Base-by-base conservation (phyloP, 2,888 invertebrate species). In the Plemyria rubiginata region DNA sequence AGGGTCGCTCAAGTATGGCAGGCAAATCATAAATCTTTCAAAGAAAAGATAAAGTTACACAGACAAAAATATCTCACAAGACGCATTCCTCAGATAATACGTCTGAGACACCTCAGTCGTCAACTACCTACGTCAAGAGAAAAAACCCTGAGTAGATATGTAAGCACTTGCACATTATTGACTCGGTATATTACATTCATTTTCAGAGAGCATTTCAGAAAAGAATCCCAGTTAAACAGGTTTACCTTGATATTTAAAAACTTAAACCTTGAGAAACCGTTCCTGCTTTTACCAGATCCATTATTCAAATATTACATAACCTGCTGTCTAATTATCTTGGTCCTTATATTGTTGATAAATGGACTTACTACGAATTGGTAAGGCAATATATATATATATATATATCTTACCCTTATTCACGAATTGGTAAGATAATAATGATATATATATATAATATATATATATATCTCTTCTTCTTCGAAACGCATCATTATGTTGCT, bases 231-330 rank as follows among this genome's bases (percentile, higher is more conserved):
- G 90, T 94, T 90, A 89, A 92, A 90, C 70, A 77, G 85, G 66
- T 81, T 87, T 50, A 87, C 93, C 94, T 38, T 87, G 94, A 70
- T 92, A 88, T 91, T 82, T 63, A 87, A 87, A 67, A 78, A 85
- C 60, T 75, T 94, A 89, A 70, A 94, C 94, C 72, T 93, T 86
- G 98, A 98, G 85, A 89, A 94, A 72, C 94, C 95, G 4, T 98
- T 96, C 82, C 86, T 97, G 53, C 87, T 94, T 54, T 94, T 96
- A 71, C 95, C 96, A 0, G 98, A 98, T 88, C 96, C 96, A 0
- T 94, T 98, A 68, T 96, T 97, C 78, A 97, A 97, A 81, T 98
- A 96, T 82, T 98, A 92, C 59, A 91, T 90, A 38, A 76, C 81
- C 2, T 90, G 92, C 61, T 91, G 92, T 55, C 78, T 92, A 0